Percentiles rank a stretch among this genome's conserved stretches.
These are phyloP conservation scores for Lepus europaeus DNA, from an alignment of 2,113 vertebrate species.

Conservation along the genomic window DNA sequence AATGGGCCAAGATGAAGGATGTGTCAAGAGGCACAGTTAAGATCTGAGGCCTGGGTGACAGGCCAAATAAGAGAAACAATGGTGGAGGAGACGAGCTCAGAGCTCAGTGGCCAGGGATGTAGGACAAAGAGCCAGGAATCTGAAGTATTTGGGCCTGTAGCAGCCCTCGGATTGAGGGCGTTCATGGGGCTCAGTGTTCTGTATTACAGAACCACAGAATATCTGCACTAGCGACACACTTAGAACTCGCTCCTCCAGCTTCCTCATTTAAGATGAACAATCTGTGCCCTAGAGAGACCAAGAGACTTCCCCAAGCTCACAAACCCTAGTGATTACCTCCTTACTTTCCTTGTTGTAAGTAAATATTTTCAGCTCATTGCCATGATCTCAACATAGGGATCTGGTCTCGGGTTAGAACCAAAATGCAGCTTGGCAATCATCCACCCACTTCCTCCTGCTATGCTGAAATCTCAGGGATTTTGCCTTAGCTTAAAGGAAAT, in stretches of 20 bases:
- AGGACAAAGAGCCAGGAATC: not conserved
- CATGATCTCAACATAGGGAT: not conserved
- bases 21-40: not conserved
- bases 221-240: not conserved
- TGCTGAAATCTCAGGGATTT: not conserved
- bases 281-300: not conserved
- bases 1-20: not conserved
- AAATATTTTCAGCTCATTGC: conserved; percentile 3
- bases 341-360: not conserved
- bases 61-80: not conserved
- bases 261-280: conserved; percentile 1
- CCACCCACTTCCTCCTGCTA: not conserved
- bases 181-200: not conserved
- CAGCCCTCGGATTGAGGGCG: not conserved
- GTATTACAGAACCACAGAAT: not conserved
- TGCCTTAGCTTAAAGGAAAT: not conserved
- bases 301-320: not conserved
- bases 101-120: not conserved
- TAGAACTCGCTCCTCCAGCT: not conserved
- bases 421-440: not conserved
- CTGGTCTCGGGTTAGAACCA: not conserved
- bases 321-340: not conserved
- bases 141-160: not conserved
- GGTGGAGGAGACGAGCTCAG: not conserved
- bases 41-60: not conserved